Base-by-base conservation (phyloP, 1,140 invertebrate genomes). In the Drosophila dunni region DNA sequence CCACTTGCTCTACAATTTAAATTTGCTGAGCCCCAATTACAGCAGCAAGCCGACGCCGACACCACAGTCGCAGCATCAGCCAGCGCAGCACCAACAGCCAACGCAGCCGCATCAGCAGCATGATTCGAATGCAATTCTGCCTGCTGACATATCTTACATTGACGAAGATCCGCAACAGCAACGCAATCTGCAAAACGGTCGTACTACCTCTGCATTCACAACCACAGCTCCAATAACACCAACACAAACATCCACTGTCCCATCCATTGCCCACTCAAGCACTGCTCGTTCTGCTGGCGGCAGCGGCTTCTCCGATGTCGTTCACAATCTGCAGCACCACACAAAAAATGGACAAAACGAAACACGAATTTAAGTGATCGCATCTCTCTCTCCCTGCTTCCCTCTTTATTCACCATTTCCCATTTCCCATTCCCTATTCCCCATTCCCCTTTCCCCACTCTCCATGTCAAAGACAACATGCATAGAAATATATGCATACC, bases 131-230 rank as follows among this genome's bases (percentile, higher is more conserved):
- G 54, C 73, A 54, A 62, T 69, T 51, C 57, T 91, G 71, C 81
- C 97, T 78, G 96, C 96, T 89, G 98, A 98, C 95, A 96, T 98
- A 95, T 96, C 96, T 92, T 98, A 96, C 95, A 97, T 97, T 93
- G 97, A 97, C 94, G 97, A 97, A 93, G 97, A 97, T 93, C 94
- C 96, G 92, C 81, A 84, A 46, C 82, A 90, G 70, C 77, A 86
- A 29, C 81, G 67, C 54, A 74, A 42, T 65, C 29, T 68, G 54
- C 67, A 78, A 67, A 85, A 83, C 15, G 81, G 81, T 63, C 51
- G 51, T 51, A 76, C 64, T 56, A 56, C 50, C 45, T 48, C 54
- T 24, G 61, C 74, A 85, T 53, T 67, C n/a, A 40, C 64, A 46
- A 13, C 74, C 36, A 46, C 70, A 75, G 46, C 44, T 60, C 58